Base-by-base conservation (phyloP, 2,797 vertebrate species). In the Hoplostethus atlanticus region DNA sequence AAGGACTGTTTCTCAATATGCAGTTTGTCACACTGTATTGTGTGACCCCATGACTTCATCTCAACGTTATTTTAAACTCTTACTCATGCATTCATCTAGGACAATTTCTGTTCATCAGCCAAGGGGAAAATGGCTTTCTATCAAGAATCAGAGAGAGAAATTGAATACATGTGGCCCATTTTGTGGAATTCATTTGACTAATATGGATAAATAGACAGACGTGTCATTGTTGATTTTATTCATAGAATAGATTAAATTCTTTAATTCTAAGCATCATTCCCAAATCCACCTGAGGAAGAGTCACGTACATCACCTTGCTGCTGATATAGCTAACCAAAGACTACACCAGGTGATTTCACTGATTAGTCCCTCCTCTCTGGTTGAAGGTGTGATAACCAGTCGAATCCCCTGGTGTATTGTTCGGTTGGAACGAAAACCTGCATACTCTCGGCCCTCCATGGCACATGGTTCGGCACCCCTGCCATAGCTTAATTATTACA, bases 31-130 rank as follows among this genome's bases (percentile, higher is more conserved):
- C 68, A 69, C 60, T 65, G 62, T 1, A 53, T 65, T 67, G 73
- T 82, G 50, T 68, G 62, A 87, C 71, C 55, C 44, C 16, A 81
- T 90, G 77, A 92, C 73, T 88, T 90, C 79, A 92, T 78, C 62
- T 38, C 51, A 60, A 58, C 53, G 31, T 80, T 88, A 88, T 90
- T 90, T 81, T 84, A 89, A 86, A 86, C 83, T 76, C 68, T 72
- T 57, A 52, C 54, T 83, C 75, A 85, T 68, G 79, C 74, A 81
- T 76, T 84, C 72, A 84, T 69, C 61, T 57, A 68, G 51, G 74
- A 87, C 70, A 46, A 57, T 83, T 84, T 81, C 30, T 66, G 62
- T 77, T 83, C 38, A 50, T 77, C 51, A 30, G 73, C 67, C 69
- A 71, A 64, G 50, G 16, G 28, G n/a, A 42, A 76, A 80, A 62